phyloP scores from a whole-genome alignment of 2,888 invertebrate species.

The Metalampra italica region DNA sequence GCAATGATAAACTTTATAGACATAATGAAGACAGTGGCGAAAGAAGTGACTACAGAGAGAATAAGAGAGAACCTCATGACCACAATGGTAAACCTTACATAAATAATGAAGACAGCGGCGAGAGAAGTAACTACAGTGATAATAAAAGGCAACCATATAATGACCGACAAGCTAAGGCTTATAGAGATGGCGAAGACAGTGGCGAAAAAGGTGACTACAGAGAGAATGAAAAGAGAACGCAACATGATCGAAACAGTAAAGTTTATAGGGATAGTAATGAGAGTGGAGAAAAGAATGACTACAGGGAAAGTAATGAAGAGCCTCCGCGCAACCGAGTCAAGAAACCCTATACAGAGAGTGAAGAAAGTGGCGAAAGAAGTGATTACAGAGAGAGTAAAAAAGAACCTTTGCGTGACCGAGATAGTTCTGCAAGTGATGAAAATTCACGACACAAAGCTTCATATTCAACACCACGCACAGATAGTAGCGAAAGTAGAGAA shows the following conservation, averaged over 20 bases:
- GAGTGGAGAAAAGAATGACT: neutral
- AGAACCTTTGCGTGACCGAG: neutral
- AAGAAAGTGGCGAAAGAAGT: neutral
- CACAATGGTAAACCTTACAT: neutral
- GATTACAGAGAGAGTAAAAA: neutral
- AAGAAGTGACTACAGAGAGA: neutral
- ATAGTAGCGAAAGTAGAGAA: slow-evolving; percentile 21
- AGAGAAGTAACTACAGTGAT: neutral
- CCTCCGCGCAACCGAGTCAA: neutral
- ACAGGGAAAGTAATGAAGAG: neutral
- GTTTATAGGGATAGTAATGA: slow-evolving; percentile 1
- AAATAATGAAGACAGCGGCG: neutral
- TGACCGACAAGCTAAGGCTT: neutral
- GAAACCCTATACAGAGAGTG: neutral
- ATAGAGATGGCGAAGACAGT: neutral
- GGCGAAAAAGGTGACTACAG: neutral
- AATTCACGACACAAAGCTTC: neutral
- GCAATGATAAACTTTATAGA: neutral
- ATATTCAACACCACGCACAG: neutral
- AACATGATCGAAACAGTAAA: slow-evolving; percentile 3
- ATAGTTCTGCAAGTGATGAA: neutral
- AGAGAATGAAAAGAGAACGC: neutral
- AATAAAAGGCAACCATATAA: neutral
- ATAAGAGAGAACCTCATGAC: neutral
- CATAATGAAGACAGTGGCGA: neutral